phyloP scores from a whole-genome alignment of 2,888 invertebrate species.

The Hecatera dysodea region DNA sequence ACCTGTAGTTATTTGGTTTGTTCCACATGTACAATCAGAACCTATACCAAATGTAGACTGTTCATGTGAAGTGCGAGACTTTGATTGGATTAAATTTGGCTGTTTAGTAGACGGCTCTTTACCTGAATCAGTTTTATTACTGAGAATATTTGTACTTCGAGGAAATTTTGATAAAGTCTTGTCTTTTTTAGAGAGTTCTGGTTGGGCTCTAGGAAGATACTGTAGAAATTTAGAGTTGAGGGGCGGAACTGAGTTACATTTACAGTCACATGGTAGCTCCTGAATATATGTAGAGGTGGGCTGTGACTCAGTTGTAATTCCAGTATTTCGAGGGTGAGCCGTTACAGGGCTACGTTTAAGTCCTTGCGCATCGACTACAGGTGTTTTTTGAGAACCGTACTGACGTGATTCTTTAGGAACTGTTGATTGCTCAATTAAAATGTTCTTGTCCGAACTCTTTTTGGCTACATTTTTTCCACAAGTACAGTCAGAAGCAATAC shows the following conservation, averaged over 20 bases:
- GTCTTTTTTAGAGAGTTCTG: not conserved
- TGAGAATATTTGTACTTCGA: not conserved
- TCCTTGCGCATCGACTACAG: not conserved
- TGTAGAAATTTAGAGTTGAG: not conserved
- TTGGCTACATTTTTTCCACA: not conserved
- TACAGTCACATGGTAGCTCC: not conserved
- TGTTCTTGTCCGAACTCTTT: not conserved
- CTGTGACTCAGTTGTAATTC: not conserved
- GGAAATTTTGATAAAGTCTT: not conserved
- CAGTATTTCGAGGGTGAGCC: not conserved
- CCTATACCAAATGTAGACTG: not conserved
- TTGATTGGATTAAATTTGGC: not conserved
- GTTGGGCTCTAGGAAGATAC: not conserved
- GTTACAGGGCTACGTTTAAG: not conserved
- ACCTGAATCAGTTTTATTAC: not conserved
- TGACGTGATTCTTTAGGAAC: not conserved
- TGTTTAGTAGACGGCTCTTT: not conserved
- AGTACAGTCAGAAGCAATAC: not conserved
- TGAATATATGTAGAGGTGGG: not conserved
- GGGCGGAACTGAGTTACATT: not conserved
- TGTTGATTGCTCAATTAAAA: not conserved
- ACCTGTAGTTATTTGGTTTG: not conserved
- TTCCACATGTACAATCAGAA: conserved; percentile 2
- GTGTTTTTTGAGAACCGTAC: not conserved
- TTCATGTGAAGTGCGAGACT: not conserved